Conservation (phyloP, 1,140 invertebrate species). For the Lutraria rhynchaena region DNA sequence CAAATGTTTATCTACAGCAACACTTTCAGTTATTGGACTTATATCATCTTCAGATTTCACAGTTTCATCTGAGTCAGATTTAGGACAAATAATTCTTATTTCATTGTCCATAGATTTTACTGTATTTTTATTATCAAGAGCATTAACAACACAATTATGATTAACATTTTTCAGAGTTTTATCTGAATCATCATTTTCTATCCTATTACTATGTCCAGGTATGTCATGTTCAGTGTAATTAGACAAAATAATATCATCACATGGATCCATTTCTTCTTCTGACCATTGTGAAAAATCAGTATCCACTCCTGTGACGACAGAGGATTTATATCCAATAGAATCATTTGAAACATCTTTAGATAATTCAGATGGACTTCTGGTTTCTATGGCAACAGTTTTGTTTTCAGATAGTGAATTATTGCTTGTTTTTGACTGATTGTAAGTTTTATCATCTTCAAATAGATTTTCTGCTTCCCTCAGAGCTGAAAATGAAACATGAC, state of each 20-base stretch:
- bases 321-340: not conserved
- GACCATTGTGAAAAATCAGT: constrained; percentile 43
- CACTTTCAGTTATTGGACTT: not conserved
- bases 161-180: not conserved
- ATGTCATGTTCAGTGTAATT: not conserved
- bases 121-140: too few species aligned
- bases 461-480: too few species aligned
- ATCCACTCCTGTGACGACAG: not conserved
- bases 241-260: not conserved
- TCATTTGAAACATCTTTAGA: not conserved
- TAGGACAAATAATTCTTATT: not conserved
- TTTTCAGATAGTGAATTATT: not conserved
- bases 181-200: too few species aligned
- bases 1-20: not conserved
- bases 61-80: not conserved
- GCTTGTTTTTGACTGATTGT: too few species aligned
- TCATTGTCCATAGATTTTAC: not conserved
- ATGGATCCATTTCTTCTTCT: constrained; percentile 14
- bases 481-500: too few species aligned
- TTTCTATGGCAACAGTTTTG: constrained; percentile 1
- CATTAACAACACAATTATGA: not conserved
- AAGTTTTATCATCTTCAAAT: too few species aligned
- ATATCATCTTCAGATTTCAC: not conserved
- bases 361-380: too few species aligned
- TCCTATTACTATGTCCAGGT: not conserved